phyloP scores from a whole-genome alignment of 2,888 invertebrate genomes.

The Vanessa cardui region DNA sequence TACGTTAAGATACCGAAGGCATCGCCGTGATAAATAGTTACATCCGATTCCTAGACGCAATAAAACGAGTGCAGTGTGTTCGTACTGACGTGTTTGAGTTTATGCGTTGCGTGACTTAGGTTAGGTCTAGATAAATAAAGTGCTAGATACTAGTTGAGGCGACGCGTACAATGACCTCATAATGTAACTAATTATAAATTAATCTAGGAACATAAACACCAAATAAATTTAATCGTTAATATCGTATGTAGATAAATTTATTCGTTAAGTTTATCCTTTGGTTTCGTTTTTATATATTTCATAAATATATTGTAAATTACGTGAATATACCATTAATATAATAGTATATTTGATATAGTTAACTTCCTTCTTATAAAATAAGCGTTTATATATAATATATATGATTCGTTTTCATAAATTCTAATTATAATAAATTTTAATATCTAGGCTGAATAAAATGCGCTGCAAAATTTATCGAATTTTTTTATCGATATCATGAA shows the following conservation, averaged over 20 bases:
- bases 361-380: slow-evolving; percentile 15
- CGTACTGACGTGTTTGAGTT: slow-evolving; percentile 19
- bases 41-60: slow-evolving; percentile 35
- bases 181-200: slow-evolving; percentile 40
- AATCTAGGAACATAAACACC: slow-evolving; percentile 76
- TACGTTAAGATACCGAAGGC: slow-evolving; percentile 22
- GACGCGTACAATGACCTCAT: slow-evolving; percentile 45
- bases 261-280: slow-evolving; percentile 33
- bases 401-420: slow-evolving; percentile 1
- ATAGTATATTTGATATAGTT: slow-evolving; percentile 12
- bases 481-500: slow-evolving; percentile 29
- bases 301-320: slow-evolving; percentile 28
- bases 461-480: slow-evolving; percentile 21
- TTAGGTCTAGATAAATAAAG: slow-evolving; percentile 32
- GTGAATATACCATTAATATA: not conserved
- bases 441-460: slow-evolving; percentile 19
- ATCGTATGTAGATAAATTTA: slow-evolving; percentile 34
- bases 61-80: slow-evolving; percentile 22
- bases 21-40: slow-evolving; percentile 17
- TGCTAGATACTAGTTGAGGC: slow-evolving; percentile 51
- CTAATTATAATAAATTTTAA: slow-evolving; percentile 3
- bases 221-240: slow-evolving; percentile 65
- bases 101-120: slow-evolving; percentile 39
- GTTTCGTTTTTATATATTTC: slow-evolving; percentile 30
- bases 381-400: slow-evolving; percentile 6